Evolutionary conservation across 2,113 vertebrate species (phyloP), one percentile per base, ranked within the genome.

Genomic region (Nothocercus julius): DNA sequence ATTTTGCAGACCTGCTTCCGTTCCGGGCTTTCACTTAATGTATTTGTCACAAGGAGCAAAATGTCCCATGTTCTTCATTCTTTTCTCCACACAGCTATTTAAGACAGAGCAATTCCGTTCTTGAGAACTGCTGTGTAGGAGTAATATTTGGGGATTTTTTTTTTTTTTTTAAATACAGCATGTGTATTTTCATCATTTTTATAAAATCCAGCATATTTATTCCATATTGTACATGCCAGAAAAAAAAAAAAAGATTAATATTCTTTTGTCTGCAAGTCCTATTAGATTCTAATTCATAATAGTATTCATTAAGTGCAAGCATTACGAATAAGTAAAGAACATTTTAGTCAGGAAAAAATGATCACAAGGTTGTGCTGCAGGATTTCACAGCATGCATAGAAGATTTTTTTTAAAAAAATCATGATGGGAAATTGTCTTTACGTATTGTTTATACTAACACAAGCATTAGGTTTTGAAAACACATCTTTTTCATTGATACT

Each of bases 81-180:
- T 92, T 67, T 53, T 85, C 47, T 51, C 66, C 58, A 83, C 68
- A 13, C 56, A 72, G 80, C 63, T 92, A 85, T 81, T 4, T 74
- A 96, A 91, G 89, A 53, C 62, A 76, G 27, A 64, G 72, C 92
- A 85, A 95, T 89, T 95, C 79, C 77, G 81, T 84, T 89, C 81
- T 68, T 47, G 34, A 92, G 42, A 85, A 68, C 58, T 51, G 19
- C 58, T 79, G 49, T 64, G 89, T 84, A 87, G 28, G 19, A 84
- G 70, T 76, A 91, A 75, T 87, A 76, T 82, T 95, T 95, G 58
- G 13, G 2, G 54, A 72, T 56, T 28, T 34, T 22, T 19, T 56
- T 47, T 69, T 85, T 80, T 68, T 7, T 51, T 51, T 69, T 69
- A 49, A 75, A 70, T 42, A 77, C 36, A 91, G 61, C 75, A 87